Evolutionary conservation across 2,888 invertebrate genomes (phyloP), one percentile per base, ranked within the genome.

Genomic region (Schrankia costaestrigalis): DNA sequence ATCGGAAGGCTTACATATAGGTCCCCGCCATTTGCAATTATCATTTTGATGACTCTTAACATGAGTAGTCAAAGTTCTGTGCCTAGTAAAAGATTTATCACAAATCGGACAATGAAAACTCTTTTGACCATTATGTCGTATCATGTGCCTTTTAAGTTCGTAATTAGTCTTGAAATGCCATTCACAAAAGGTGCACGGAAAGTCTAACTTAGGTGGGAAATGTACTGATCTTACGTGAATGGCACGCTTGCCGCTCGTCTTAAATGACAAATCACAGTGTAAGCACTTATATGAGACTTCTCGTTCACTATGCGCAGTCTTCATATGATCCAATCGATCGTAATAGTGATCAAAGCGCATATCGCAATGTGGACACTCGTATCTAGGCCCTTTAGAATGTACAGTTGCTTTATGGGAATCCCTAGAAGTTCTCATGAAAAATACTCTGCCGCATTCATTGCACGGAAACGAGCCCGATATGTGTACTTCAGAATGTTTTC

Each of bases 401-500:
- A 71, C 71, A 1, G 71, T 68, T 0, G 78, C 78, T 31, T 79
- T 83, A 25, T 86, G 86, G 0, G 77, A 72, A 24, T 86, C 84
- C 33, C 86, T 73, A 1, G 81, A 77, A 0, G 77, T 74, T 4
- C 83, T 68, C 76, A 79, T 78, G 0, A 63, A 68, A 30, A 86
- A 87, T 0, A 73, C 58, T 23, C 68, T 67, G 0, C 68, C 78
- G 39, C 86, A 87, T 34, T 75, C 71, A 18, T 77, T 71, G 41
- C 86, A 87, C 0, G 83, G 73, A 32, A 85, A 86, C 1, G 76
- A 71, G 0, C 86, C 86, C 1, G 72, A 70, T 11, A 80, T 67
- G 25, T 87, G 86, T 0, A 80, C 76, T 52, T 84, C 84, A 0
- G 78, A 75, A 53, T 87, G 86, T 46, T 83, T 85, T n/a, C 84